These are phyloP conservation scores for Tyto alba DNA, from an alignment of 2,113 vertebrate genomes.

Conservation along the genomic window DNA sequence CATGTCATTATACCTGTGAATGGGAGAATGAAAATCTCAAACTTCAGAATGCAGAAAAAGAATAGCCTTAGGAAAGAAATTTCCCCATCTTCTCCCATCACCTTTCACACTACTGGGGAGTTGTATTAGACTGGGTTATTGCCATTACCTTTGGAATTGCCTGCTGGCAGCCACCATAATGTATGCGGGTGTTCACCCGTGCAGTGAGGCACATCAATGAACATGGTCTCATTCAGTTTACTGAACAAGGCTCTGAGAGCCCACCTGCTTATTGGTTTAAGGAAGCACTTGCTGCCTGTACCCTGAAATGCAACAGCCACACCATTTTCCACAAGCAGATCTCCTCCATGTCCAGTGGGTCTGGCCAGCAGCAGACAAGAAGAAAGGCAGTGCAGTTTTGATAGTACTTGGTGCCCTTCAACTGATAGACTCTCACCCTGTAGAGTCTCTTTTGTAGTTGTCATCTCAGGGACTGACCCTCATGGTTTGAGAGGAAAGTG, in stretches of 20 bases:
- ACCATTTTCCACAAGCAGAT: background rate
- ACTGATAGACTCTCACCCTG: background rate
- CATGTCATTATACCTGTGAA: conserved; percentile 49
- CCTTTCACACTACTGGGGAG: background rate
- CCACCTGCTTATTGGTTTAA: background rate
- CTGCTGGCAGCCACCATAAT: background rate
- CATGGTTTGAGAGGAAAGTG: background rate
- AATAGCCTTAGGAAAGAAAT: conserved; percentile 39
- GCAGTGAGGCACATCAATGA: background rate
- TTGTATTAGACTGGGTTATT: background rate
- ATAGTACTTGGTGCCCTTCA: background rate
- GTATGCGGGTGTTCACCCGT: background rate
- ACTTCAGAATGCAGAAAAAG: background rate
- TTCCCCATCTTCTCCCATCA: conserved; percentile 22
- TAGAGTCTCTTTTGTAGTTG: background rate
- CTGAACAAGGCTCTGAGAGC: background rate
- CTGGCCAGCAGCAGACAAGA: background rate
- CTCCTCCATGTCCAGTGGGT: background rate
- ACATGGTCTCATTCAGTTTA: background rate
- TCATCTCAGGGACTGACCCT: background rate
- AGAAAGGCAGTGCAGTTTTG: background rate
- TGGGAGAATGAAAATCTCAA: conserved; percentile 21
- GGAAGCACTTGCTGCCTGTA: background rate
- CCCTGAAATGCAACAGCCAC: background rate
- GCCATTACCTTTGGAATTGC: conserved; percentile 1